Evolutionary conservation across 2,113 vertebrate genomes (phyloP).

Genomic region (Colossoma macropomum): DNA sequence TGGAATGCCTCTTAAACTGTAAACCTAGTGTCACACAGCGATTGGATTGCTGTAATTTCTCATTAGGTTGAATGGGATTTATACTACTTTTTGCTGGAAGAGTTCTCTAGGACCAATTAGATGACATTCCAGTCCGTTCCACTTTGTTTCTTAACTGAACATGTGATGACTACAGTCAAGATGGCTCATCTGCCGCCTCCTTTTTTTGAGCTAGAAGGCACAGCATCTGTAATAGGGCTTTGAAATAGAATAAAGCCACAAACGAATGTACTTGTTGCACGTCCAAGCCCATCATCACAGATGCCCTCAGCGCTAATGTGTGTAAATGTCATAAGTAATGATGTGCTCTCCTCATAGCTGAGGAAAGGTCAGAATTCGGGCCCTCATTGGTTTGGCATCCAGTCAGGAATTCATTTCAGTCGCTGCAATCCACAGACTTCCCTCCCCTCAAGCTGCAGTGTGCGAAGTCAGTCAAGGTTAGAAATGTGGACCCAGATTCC

Average conservation of each 20-base stretch:
- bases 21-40: neutral
- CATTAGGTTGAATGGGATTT: neutral
- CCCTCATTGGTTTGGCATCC: conserved; percentile 25
- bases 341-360: conserved; percentile 39
- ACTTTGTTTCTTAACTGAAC: neutral
- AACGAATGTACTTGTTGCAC: neutral
- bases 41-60: neutral
- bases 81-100: neutral
- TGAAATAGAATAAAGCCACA: neutral
- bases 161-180: neutral
- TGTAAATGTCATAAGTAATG: conserved; percentile 58
- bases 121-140: neutral
- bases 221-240: neutral
- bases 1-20: neutral
- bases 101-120: neutral
- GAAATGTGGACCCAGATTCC: neutral
- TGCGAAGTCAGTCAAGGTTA: neutral
- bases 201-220: neutral
- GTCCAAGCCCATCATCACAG: neutral
- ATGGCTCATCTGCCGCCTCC: neutral
- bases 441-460: neutral
- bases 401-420: conserved; percentile 28
- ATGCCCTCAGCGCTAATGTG: conserved; percentile 33
- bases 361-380: conserved; percentile 47
- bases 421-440: conserved; percentile 12